phyloP scores from a whole-genome alignment of 2,113 vertebrate genomes.

The Cromileptes altivelis region DNA sequence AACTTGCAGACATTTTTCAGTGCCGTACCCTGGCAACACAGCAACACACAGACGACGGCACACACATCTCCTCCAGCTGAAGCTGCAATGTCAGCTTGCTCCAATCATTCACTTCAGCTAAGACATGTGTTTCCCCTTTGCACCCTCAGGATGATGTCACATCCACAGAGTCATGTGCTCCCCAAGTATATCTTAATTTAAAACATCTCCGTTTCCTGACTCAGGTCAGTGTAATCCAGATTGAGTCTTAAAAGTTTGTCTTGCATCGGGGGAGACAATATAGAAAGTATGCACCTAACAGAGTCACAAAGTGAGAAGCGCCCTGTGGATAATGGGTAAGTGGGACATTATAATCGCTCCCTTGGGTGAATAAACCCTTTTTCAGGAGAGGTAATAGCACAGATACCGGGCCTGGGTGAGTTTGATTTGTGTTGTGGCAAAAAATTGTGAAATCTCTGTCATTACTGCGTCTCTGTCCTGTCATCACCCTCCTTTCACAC shows the following conservation, averaged over 20 bases:
- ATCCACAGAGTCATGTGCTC: conserved; percentile 73
- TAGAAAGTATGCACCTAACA: conserved; percentile 26
- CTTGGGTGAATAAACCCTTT: conserved; percentile 66
- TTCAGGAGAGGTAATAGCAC: conserved; percentile 64
- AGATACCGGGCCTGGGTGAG: conserved; percentile 51
- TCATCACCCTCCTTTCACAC: conserved; percentile 67
- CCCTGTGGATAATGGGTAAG: conserved; percentile 45
- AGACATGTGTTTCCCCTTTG: conserved; percentile 81
- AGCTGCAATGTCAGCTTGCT: conserved; percentile 54
- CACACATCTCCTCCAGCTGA: conserved; percentile 50
- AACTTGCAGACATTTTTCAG: conserved; percentile 46
- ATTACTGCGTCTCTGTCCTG: conserved; percentile 65
- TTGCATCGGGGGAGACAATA: conserved; percentile 15
- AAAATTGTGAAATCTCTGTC: conserved; percentile 68
- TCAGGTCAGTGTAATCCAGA: conserved; percentile 42
- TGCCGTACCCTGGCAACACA: conserved; percentile 36
- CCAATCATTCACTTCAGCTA: conserved; percentile 56
- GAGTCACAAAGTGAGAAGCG: conserved; percentile 43
- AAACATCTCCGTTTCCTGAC: conserved; percentile 76
- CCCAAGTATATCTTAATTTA: conserved; percentile 74
- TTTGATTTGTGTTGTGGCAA: conserved; percentile 72
- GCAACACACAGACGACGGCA: conserved; percentile 44
- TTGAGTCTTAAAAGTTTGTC: conserved; percentile 15
- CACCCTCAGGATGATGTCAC: conserved; percentile 78
- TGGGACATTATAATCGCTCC: conserved; percentile 61